Evolutionary conservation across 2,797 vertebrate genomes (phyloP).

Genomic region (Varecia variegata): DNA sequence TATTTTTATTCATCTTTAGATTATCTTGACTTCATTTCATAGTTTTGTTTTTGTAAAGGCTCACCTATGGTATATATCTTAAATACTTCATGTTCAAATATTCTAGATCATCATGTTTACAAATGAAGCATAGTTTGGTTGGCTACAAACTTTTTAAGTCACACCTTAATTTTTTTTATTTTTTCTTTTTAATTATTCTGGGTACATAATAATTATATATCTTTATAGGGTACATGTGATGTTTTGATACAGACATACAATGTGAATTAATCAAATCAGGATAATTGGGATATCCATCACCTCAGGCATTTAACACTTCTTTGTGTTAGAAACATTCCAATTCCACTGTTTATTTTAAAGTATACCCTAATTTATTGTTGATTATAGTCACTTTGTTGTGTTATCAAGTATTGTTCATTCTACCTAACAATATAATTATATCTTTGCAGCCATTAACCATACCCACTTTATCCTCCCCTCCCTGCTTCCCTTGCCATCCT

Average conservation of each 20-base stretch:
- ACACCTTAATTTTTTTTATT: neutral
- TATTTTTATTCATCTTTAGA: neutral
- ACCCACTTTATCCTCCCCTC: neutral
- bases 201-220: neutral
- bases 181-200: neutral
- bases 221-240: neutral
- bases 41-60: neutral
- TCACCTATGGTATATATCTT: neutral
- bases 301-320: neutral
- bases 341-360: neutral
- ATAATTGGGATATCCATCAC: neutral
- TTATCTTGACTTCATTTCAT: neutral
- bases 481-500: neutral
- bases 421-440: neutral
- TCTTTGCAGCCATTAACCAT: neutral
- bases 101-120: neutral
- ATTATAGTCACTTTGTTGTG: neutral
- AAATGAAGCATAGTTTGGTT: neutral
- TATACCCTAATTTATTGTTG: neutral
- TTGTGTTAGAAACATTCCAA: neutral
- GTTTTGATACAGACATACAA: neutral
- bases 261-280: neutral
- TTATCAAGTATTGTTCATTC: neutral
- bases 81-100: neutral
- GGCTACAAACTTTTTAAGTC: neutral